Evolutionary conservation across 2,888 invertebrate genomes (phyloP), one percentile per base, ranked within the genome.

Genomic region (Diadromus collaris): DNA sequence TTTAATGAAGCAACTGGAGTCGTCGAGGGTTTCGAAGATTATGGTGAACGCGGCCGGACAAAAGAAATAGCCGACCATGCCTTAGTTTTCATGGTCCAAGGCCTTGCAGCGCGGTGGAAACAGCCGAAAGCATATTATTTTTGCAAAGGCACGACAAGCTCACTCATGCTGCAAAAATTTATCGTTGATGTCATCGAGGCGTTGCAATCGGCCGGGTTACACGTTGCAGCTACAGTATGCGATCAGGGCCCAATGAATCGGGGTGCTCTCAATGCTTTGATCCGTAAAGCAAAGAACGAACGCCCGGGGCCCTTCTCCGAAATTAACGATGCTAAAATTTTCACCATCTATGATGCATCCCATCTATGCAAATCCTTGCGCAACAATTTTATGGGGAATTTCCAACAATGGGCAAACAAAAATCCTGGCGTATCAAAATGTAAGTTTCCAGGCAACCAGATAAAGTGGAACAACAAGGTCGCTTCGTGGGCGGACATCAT

Each of bases 181-280:
- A 69, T 75, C 16, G 48, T 61, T 9, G 56, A 75, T 10, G 69
- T 76, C 2, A 44, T 76, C 6, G 16, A 29, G 54, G 76, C 63
- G 24, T 56, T 69, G 16, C 44, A 76, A 13, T 63, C 54, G 4
- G 29, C 56, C 9, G 76, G 76, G 4, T n/a, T 76, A 2, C 29
- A 69, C 10, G 70, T 70, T 1, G 63, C 63, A 34, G 48, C 64
- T 2, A 63, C 64, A 9, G 63, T 76, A 0, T 76, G 76, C 19
- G 69, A 70, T 19, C 69, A 76, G n/a, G 69, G 64, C 1, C 56
- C 54, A 7, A 76, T 64, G 19, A 76, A 76, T 48, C 51, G 58
- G 1, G 34, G 32, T 0, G 76, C 76, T 6, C 16, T 76, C 1
- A 46, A 32, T 6, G 24, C 16, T 0, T 46, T 63, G 44, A 16